Evolutionary conservation across 2,113 vertebrate species (phyloP), one percentile per base, ranked within the genome.

Genomic region (Gobius niger): DNA sequence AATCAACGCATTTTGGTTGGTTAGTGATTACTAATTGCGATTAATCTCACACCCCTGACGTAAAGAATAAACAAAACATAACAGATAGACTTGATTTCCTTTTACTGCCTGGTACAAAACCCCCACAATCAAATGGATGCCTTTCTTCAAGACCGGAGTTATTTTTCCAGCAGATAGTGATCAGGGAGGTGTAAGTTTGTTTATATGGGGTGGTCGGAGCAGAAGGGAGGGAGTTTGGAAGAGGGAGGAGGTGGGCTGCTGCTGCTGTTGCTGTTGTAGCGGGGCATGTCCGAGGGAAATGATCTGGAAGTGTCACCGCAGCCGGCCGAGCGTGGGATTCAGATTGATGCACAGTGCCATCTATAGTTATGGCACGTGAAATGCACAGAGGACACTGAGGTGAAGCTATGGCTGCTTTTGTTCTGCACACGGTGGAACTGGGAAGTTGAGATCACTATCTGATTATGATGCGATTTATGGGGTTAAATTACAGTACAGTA

Each of bases 271-370:
- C 24, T 34, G 15, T 44, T 49, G 68, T 60, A 63, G 67, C 56
- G 54, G 24, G 54, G 54, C 67, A 67, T 67, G 59, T 79, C 65
- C 62, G 64, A 52, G 53, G 24, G 16, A 67, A 81, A 73, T 56
- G 44, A 65, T 77, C 66, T 67, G 69, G 56, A 83, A 78, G 73
- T 75, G 70, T 72, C 67, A 68, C 24, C 67, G 65, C 46, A 72
- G 59, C 70, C 70, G 56, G 62, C 70, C 64, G 24, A 63, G 69
- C 51, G 56, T 47, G 70, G 47, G 67, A 74, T 60, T 70, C 69
- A 73, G 65, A 77, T 86, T 89, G 89, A 90, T 69, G 65, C 85
- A 87, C 87, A 91, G 90, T 92, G 92, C 91, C 91, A 89, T 88
- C 92, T 93, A 91, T 89, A 78, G 91, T 86, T 85, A 44, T 68